phyloP scores from a whole-genome alignment of 2,888 invertebrate species.

The Lasioglossum marginatum region DNA sequence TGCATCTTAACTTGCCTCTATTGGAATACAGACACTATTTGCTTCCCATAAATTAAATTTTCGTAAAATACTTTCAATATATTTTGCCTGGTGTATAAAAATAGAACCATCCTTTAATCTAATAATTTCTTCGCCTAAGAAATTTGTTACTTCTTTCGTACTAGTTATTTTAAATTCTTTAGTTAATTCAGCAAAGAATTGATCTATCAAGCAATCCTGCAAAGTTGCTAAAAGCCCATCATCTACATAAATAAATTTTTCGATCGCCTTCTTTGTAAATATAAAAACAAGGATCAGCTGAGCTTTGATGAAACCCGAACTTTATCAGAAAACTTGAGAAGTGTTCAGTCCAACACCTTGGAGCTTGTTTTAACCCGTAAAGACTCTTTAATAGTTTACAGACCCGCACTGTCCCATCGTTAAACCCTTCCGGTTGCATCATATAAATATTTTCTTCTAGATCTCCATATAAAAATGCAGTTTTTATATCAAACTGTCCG shows the following conservation, averaged over 20 bases:
- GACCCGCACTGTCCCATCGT: neutral
- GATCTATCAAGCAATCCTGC: too few species aligned
- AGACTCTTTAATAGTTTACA: slow-evolving; percentile 2
- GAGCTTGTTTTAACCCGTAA: slow-evolving; percentile 20
- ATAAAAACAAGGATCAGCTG: too few species aligned
- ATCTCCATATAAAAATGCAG: neutral
- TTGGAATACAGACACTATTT: neutral
- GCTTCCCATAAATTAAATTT: slow-evolving; percentile 4
- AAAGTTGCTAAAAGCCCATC: too few species aligned
- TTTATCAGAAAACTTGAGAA: too few species aligned
- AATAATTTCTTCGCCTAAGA: too few species aligned
- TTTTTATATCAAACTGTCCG: neutral
- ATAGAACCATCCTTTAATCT: too few species aligned
- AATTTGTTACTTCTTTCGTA: too few species aligned
- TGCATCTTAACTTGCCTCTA: neutral
- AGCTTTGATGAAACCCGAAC: too few species aligned
- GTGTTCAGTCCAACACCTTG: neutral
- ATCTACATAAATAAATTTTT: too few species aligned
- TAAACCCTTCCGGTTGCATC: neutral
- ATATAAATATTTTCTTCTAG: neutral
- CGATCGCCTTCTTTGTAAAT: too few species aligned
- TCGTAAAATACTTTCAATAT: neutral
- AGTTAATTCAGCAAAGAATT: too few species aligned
- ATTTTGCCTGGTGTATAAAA: neutral
- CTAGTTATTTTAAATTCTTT: too few species aligned